A percentile compares a stretch with the other conserved stretches of the same genome.
phyloP scores from a whole-genome alignment of 2,888 invertebrate genomes.

The Rutpela maculata region DNA sequence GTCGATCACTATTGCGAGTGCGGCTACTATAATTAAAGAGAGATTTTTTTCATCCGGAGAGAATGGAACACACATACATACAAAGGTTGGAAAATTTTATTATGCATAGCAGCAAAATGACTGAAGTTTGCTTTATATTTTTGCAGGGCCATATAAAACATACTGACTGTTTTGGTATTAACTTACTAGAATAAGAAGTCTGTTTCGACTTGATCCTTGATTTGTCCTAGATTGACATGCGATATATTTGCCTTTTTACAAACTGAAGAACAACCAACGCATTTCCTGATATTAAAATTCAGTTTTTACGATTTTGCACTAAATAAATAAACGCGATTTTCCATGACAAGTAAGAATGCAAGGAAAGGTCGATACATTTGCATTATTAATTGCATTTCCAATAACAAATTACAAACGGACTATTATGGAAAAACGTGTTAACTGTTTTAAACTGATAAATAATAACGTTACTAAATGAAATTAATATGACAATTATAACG shows the following conservation, averaged over 20 bases:
- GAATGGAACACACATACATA: too few relatives aligned
- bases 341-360: conserved; percentile 51
- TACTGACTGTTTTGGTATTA: too few relatives aligned
- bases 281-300: conserved; percentile 7
- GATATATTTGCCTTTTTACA: neutral
- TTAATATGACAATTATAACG: neutral
- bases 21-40: too few relatives aligned
- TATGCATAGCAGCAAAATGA: too few relatives aligned
- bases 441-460: conserved; percentile 35
- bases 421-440: conserved; percentile 39
- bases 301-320: neutral
- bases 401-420: conserved; percentile 43
- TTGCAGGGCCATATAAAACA: too few relatives aligned
- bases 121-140: too few relatives aligned
- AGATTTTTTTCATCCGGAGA: too few relatives aligned
- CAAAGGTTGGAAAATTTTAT: too few relatives aligned
- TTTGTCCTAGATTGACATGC: neutral
- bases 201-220: neutral
- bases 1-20: too few relatives aligned
- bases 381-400: conserved; percentile 51
- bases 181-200: too few relatives aligned
- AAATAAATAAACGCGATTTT: conserved; percentile 32
- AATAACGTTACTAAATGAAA: neutral
- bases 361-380: conserved; percentile 53
- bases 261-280: neutral